phyloP scores from a whole-genome alignment of 2,888 invertebrate species.

The Fissipunctia ypsillon region DNA sequence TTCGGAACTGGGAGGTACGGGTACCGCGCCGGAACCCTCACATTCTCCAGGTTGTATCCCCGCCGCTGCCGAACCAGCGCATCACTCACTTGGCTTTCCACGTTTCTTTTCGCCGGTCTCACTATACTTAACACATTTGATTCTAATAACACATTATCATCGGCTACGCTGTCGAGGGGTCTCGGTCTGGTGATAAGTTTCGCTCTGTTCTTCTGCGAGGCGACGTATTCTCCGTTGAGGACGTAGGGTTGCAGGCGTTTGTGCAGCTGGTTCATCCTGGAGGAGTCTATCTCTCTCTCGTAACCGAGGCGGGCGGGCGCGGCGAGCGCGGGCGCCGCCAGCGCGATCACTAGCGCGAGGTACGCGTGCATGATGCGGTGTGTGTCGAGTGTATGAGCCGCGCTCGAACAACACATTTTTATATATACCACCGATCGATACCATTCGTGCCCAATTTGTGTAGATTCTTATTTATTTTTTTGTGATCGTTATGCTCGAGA shows the following conservation, averaged over 20 bases:
- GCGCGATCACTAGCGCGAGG: conserved; percentile 82
- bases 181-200: conserved; percentile 84
- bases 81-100: conserved; percentile 70
- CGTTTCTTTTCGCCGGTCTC: conserved; percentile 77
- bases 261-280: conserved; percentile 82
- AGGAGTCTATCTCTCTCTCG: conserved; percentile 85
- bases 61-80: conserved; percentile 83
- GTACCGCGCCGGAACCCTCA: conserved; percentile 87
- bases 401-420: conserved; percentile 87
- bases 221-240: conserved; percentile 79
- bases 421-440: conserved; percentile 88
- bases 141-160: conserved; percentile 86
- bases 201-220: conserved; percentile 82
- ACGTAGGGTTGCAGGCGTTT: conserved; percentile 80
- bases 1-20: conserved; percentile 86
- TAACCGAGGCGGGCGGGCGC: conserved; percentile 83
- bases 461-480: conserved; percentile 78
- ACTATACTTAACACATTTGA: conserved; percentile 85
- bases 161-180: conserved; percentile 82
- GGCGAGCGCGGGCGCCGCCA: conserved; percentile 77
- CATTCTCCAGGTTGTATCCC: conserved; percentile 89
- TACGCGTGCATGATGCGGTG: conserved; percentile 88
- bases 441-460: conserved; percentile 88
- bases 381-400: conserved; percentile 87
- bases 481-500: conserved; percentile 74